phyloP scores from a whole-genome alignment of 2,888 invertebrate genomes.

The Iselma pallidipennis region DNA sequence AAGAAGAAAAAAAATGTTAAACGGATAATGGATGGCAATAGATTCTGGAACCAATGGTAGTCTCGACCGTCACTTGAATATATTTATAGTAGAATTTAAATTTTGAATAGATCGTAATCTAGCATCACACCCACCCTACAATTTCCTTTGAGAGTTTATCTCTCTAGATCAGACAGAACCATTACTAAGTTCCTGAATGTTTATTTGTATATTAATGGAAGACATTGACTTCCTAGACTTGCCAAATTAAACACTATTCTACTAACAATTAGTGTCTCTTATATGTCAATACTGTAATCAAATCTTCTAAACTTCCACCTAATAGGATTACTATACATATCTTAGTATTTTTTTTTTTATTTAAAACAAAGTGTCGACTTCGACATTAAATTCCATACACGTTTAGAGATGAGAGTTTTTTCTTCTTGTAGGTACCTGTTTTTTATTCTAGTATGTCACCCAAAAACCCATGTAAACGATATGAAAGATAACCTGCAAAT shows the following conservation, averaged over 20 bases:
- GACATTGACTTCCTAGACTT: neutral
- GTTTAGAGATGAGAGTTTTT: neutral
- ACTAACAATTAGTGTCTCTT: too few species aligned
- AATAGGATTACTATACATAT: too few species aligned
- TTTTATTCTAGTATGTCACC: neutral
- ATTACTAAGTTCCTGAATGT: neutral
- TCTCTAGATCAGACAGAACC: neutral
- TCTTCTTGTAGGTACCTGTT: neutral
- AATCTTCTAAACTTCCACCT: too few species aligned
- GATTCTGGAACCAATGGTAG: neutral
- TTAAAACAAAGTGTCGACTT: neutral
- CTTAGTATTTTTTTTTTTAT: too few species aligned
- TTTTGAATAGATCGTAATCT: constrained; percentile 22
- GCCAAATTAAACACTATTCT: too few species aligned
- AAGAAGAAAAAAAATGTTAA: too few species aligned
- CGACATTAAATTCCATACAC: neutral
- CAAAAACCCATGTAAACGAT: constrained; percentile 7
- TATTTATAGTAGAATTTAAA: constrained; percentile 20
- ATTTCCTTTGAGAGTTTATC: neutral
- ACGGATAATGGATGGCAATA: neutral
- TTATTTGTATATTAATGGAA: neutral
- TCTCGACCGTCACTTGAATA: constrained; percentile 12
- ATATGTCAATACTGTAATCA: too few species aligned
- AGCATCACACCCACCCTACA: neutral
- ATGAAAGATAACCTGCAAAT: constrained; percentile 13